Evolutionary conservation across 2,888 invertebrate genomes (phyloP).

Genomic region (Encarsia formosa): DNA sequence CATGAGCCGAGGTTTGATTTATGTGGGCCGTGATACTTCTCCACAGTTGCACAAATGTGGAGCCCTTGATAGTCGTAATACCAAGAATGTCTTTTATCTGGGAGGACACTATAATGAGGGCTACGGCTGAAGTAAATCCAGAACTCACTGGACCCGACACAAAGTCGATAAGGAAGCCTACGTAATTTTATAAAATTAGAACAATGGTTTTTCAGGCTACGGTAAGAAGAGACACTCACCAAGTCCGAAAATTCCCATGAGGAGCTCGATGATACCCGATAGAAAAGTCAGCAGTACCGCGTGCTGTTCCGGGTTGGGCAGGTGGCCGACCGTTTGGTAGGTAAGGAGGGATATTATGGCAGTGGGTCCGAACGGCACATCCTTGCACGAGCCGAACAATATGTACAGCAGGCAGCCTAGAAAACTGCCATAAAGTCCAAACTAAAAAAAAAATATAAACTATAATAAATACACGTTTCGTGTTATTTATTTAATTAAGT

Average conservation of each 20-base stretch:
- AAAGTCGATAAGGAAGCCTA: constrained; percentile 82
- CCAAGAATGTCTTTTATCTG: constrained; percentile 81
- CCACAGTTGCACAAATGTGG: constrained; percentile 77
- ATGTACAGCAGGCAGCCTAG: constrained; percentile 87
- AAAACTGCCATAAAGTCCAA: constrained; percentile 92
- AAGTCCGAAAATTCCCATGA: constrained; percentile 79
- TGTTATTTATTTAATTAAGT: too few relatives aligned
- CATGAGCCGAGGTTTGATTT: constrained; percentile 63
- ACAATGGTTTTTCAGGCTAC: neutral
- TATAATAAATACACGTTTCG: too few relatives aligned
- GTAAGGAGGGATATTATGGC: constrained; percentile 87
- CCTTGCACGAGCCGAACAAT: constrained; percentile 86
- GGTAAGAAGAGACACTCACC: constrained; percentile 51
- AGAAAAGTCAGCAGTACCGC: constrained; percentile 74
- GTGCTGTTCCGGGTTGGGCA: constrained; percentile 58
- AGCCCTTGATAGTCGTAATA: constrained; percentile 66
- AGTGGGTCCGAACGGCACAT: constrained; percentile 88
- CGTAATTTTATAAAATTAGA: constrained; percentile 24
- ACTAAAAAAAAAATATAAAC: constrained; percentile 55
- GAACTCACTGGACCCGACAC: constrained; percentile 86
- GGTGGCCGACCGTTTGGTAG: constrained; percentile 68
- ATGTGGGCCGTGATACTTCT: constrained; percentile 67
- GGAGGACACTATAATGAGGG: constrained; percentile 83
- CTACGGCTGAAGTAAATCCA: constrained; percentile 87
- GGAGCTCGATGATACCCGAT: constrained; percentile 68